Conservation (phyloP, 2,797 vertebrate species). For the Anabacerthia variegaticeps region DNA sequence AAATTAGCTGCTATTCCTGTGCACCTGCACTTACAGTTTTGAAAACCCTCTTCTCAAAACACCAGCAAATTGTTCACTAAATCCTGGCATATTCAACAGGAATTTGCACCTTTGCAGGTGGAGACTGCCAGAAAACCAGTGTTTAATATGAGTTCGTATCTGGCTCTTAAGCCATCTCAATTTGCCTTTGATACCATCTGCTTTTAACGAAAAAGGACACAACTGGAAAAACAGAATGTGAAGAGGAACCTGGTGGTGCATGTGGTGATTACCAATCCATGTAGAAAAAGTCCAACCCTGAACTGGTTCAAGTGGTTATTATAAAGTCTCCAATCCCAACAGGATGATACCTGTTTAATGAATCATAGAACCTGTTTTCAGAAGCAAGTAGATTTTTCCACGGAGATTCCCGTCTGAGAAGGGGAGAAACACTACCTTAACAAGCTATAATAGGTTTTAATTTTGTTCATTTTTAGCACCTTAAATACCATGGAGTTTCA, state of each 20-base stretch:
- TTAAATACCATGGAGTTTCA: conserved; percentile 5
- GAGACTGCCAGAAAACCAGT: neutral
- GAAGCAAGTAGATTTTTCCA: conserved; percentile 91
- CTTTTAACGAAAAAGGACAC: neutral
- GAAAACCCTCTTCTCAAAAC: neutral
- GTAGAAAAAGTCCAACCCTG: conserved; percentile 75
- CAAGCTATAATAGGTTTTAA: conserved; percentile 45
- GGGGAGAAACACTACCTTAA: conserved; percentile 85
- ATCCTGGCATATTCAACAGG: neutral
- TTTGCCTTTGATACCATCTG: neutral
- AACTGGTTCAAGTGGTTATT: conserved; percentile 62
- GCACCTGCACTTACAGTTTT: neutral
- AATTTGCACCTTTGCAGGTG: neutral
- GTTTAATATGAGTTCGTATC: neutral
- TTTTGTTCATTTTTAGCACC: neutral
- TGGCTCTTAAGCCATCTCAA: neutral
- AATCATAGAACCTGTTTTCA: conserved; percentile 86
- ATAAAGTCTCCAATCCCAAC: conserved; percentile 75
- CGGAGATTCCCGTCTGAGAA: conserved; percentile 90
- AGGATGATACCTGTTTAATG: conserved; percentile 89
- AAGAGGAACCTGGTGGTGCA: neutral
- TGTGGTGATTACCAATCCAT: conserved; percentile 78
- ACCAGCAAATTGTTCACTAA: neutral
- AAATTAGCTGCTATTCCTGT: neutral
- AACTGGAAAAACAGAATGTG: neutral